Percentiles rank a stretch among this genome's conserved stretches.
phyloP scores from a whole-genome alignment of 2,113 vertebrate genomes.

The Psittacula cyanocephala region DNA sequence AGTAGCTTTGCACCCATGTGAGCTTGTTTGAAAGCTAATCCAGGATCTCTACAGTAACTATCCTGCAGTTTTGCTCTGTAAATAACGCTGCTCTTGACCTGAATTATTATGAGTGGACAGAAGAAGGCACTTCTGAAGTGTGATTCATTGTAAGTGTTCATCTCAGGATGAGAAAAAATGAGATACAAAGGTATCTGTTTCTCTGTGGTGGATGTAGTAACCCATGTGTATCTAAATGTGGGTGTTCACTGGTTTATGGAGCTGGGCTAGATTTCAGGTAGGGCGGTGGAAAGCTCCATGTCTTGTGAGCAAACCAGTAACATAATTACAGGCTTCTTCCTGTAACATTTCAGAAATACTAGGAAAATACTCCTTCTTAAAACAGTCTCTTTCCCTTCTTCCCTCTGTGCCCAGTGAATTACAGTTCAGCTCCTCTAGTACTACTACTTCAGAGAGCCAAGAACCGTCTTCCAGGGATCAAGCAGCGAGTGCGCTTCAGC shows the following conservation, averaged over 20 bases:
- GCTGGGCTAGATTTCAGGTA: background rate
- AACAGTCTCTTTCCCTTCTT: background rate
- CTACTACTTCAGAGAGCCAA: slow-evolving; percentile 83
- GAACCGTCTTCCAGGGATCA: slow-evolving; percentile 80
- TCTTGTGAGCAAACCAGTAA: background rate
- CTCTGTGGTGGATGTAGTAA: background rate
- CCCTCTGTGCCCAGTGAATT: slow-evolving; percentile 79
- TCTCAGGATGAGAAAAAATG: background rate
- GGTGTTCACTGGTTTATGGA: background rate
- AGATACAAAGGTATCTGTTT: background rate
- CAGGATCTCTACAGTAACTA: background rate
- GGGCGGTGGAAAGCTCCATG: background rate
- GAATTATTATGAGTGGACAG: background rate
- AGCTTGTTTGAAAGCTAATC: background rate
- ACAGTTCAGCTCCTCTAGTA: slow-evolving; percentile 89
- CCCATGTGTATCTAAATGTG: background rate
- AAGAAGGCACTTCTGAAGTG: background rate
- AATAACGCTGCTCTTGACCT: background rate
- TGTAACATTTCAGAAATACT: background rate
- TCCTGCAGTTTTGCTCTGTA: background rate
- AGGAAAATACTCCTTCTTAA: background rate
- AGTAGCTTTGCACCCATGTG: background rate
- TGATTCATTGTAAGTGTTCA: background rate
- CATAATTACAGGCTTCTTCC: background rate
- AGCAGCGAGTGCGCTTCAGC: slow-evolving; percentile 82